Base-by-base conservation (phyloP, 2,888 invertebrate species). In the Mesochorus sp. region DNA sequence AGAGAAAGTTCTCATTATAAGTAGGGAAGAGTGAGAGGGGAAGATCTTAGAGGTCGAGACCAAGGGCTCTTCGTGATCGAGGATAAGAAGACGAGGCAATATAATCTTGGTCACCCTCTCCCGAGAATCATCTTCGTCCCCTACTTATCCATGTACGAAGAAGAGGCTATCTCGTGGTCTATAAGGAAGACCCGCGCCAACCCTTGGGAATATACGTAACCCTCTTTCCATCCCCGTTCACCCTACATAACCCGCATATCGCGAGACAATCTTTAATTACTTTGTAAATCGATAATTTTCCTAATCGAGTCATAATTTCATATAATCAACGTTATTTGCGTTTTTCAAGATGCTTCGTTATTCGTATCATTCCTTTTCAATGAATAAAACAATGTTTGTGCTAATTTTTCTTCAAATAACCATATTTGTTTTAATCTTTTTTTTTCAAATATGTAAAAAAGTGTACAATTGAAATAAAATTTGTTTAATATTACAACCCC, bases 11-110 rank as follows among this genome's bases (percentile, higher is more conserved):
- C 39, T 47, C n/a, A n/a, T n/a, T n/a, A n/a, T n/a, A 5, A 17
- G 28, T 31, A 19, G 37, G n/a, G 31, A 19, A 34, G 42, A 17
- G 17, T 34, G n/a, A 26, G 21, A 26, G 37, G 17, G 37, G 53
- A 53, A 53, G 61, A 53, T 61, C 44, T 49, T 62, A 14, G 51
- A 66, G 68, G 61, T 67, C 61, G 66, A 3, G 51, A 26, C 44
- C n/a, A 47, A 72, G 31, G 61, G 24, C 49, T 61, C 61, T 47
- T 26, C 55, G 47, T 39, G 44, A 68, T 77, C 61, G 55, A 17
- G 28, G 77, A 77, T 77, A 77, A 77, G 68, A 47, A 14, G 44
- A 76, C 19, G 21, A 62, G 49, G 68, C 62, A 77, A 73, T 73
- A 57, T 77, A 61, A 73, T 77, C 57, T 49, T 21, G 31, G 55